These are phyloP conservation scores for Rhinichthys klamathensis DNA, from an alignment of 2,113 vertebrate species.

Conservation along the genomic window DNA sequence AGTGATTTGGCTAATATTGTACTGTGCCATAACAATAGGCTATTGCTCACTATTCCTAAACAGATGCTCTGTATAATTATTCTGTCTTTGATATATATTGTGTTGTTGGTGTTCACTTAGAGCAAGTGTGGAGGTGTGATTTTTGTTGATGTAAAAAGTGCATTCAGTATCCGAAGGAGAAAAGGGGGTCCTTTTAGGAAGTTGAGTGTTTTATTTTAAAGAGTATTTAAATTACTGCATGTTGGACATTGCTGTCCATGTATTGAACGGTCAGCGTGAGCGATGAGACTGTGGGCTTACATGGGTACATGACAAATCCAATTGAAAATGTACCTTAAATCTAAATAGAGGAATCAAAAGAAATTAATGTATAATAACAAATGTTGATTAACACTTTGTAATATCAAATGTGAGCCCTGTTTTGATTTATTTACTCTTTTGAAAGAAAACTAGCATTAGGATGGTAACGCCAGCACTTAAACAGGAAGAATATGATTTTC, in stretches of 20 bases:
- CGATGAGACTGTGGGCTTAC: conserved; percentile 74
- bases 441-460: conserved; percentile 27
- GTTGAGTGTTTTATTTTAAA: conserved; percentile 69
- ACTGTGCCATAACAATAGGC: conserved; percentile 61
- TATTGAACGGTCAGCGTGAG: conserved; percentile 62
- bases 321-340: conserved; percentile 35
- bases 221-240: conserved; percentile 76
- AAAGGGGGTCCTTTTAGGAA: conserved; percentile 48
- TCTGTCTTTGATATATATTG: conserved; percentile 78
- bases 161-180: conserved; percentile 77
- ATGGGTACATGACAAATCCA: conserved; percentile 69
- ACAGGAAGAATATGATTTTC: conserved; percentile 37
- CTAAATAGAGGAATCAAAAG: background rate
- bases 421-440: conserved; percentile 4
- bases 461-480: conserved; percentile 46
- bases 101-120: conserved; percentile 81
- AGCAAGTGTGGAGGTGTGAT: conserved; percentile 72
- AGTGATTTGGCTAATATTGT: conserved; percentile 78
- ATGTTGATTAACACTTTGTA: background rate
- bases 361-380: background rate
- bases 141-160: conserved; percentile 73
- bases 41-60: conserved; percentile 67
- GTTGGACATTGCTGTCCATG: conserved; percentile 62
- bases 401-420: background rate
- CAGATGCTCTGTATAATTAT: conserved; percentile 77